These are phyloP conservation scores for Urosaurus nigricauda DNA, from an alignment of 2,797 vertebrate species.

Conservation along the genomic window DNA sequence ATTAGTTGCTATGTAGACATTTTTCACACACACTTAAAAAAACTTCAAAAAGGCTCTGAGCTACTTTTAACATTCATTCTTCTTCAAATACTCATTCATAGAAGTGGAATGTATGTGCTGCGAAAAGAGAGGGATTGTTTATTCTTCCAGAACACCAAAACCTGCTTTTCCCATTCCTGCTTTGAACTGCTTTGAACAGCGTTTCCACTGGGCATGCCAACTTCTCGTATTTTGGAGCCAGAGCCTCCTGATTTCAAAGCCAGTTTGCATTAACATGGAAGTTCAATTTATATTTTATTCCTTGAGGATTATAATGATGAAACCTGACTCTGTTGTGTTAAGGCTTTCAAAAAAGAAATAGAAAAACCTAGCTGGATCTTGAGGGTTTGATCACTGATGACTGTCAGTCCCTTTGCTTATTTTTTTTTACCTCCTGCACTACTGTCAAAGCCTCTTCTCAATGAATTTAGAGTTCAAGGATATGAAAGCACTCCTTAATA, in stretches of 20 bases:
- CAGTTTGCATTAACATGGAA: constrained; percentile 73
- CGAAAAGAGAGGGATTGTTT: constrained; percentile 55
- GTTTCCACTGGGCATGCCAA: constrained; percentile 76
- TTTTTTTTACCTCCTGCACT: constrained; percentile 66
- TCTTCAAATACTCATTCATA: constrained; percentile 41
- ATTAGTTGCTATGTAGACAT: constrained; percentile 22
- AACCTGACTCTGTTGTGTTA: constrained; percentile 67
- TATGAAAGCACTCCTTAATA: constrained; percentile 58
- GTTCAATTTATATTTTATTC: constrained; percentile 71
- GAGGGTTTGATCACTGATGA: constrained; percentile 66
- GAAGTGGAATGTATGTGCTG: constrained; percentile 33
- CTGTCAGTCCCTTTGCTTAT: constrained; percentile 59
- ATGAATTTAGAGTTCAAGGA: constrained; percentile 51
- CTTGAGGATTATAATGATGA: constrained; percentile 68
- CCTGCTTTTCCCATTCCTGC: constrained; percentile 74
- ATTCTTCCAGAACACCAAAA: constrained; percentile 62
- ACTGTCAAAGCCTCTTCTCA: constrained; percentile 47
- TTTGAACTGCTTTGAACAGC: constrained; percentile 71
- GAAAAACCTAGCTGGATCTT: background rate
- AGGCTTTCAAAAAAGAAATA: constrained; percentile 34
- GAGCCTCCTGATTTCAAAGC: constrained; percentile 75
- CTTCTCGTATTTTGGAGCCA: constrained; percentile 69
- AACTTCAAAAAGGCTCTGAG: constrained; percentile 41
- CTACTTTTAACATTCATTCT: constrained; percentile 47
- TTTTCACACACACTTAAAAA: constrained; percentile 29